Conservation (phyloP, 2,113 vertebrate genomes). For the Chrysemys picta region DNA sequence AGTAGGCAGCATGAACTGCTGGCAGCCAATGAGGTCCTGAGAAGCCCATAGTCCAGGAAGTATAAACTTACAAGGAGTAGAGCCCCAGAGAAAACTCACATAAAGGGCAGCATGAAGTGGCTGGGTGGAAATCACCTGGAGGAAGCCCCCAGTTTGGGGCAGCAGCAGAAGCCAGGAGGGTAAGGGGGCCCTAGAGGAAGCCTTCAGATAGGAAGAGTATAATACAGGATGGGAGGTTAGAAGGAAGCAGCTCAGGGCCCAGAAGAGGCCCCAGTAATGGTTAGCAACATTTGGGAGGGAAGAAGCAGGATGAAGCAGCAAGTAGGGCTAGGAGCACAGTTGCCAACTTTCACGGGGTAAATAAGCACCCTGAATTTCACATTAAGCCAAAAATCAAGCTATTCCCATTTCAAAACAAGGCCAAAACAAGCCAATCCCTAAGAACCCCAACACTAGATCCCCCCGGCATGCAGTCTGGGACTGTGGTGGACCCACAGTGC, state of each 20-base stretch:
- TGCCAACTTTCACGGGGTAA: no score
- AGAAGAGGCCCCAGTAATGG: not conserved
- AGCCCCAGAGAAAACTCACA: not conserved
- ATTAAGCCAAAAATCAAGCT: no score
- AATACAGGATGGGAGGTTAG: not conserved
- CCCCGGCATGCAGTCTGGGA: no score
- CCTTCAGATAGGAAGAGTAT: not conserved
- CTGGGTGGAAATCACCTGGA: not conserved
- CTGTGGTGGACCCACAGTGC: no score
- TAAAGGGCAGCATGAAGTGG: not conserved
- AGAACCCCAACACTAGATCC: no score
- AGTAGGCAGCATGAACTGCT: not conserved
- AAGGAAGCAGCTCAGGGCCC: not conserved
- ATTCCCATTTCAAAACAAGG: no score
- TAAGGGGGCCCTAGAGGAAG: not conserved
- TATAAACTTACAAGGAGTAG: not conserved
- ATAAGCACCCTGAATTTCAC: no score
- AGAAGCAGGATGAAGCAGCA: not conserved
- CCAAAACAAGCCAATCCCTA: no score
- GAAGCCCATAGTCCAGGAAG: not conserved
- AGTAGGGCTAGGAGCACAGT: not conserved
- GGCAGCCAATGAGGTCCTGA: not conserved
- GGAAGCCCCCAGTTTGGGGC: not conserved
- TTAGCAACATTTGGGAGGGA: not conserved
- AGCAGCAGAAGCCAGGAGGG: not conserved